Evolutionary conservation across 2,797 vertebrate genomes (phyloP).

Genomic region (Hippopotamyrus pictus): DNA sequence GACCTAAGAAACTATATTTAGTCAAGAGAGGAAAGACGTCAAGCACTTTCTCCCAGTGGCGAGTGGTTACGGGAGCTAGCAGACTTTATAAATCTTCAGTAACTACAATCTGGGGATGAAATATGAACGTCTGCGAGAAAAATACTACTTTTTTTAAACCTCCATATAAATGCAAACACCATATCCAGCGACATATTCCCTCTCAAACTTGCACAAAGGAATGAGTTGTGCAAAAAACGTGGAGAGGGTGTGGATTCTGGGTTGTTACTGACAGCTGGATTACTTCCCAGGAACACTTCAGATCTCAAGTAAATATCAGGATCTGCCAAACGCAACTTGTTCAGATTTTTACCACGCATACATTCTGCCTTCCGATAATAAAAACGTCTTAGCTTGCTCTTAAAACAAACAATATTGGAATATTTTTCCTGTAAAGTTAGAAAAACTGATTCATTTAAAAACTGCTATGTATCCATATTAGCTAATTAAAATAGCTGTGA

Average conservation of each 20-base stretch:
- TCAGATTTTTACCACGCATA: background rate
- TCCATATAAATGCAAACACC: background rate
- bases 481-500: background rate
- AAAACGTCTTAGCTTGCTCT: background rate
- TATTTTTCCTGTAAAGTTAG: background rate
- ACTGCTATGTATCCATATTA: background rate
- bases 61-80: background rate
- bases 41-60: background rate
- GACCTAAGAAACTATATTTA: background rate
- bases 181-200: background rate
- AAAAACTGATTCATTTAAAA: background rate
- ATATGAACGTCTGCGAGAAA: background rate
- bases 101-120: background rate
- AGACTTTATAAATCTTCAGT: background rate
- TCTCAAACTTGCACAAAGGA: conserved; percentile 11
- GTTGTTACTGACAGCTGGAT: conserved; percentile 30
- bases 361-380: background rate
- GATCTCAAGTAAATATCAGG: conserved; percentile 22
- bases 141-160: background rate
- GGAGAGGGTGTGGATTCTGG: conserved; percentile 35
- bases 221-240: conserved; percentile 27
- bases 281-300: conserved; percentile 23
- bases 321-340: background rate
- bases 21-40: background rate
- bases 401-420: background rate